Base-by-base conservation (phyloP, 2,888 invertebrate genomes). In the Eurytoma adleriae region DNA sequence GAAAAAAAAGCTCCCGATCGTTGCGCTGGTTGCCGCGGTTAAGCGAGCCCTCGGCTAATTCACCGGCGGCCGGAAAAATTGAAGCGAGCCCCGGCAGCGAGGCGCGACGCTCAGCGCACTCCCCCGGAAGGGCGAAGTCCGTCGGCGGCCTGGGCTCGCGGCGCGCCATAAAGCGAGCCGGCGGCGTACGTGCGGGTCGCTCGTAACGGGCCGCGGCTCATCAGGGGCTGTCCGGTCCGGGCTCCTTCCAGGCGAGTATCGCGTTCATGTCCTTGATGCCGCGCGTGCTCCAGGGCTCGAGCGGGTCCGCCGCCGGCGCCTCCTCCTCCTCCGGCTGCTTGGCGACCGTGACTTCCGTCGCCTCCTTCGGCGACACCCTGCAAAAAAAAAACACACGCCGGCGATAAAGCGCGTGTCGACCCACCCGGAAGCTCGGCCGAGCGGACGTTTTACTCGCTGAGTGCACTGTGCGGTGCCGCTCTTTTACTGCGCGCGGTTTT, bases 241-340 rank as follows among this genome's bases (percentile, higher is more conserved):
- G 91, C 87, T 93, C 93, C 80, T 88, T 88, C 94, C 93, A 94
- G 52, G 94, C 94, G 83, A 95, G 91, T 86, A 95, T 93, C 85
- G 93, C 93, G 90, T 95, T 95, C 92, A 95, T 95, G 89, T 94
- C 94, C 80, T 94, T 92, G 84, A 95, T 93, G 84, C 93, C 93
- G 83, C 93, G 93, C 61, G 94, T 95, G 90, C 95, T 95, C 95
- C 95, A 95, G 0, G 95, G 94, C 86, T 95, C 94, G 81, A 95
- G 89, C 5, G 94, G 94, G 91, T 95, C 94, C 56, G 20, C 12
- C n/a, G 5, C 24, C 2, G 75, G n/a, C 20, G 64, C 13, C 18
- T 13, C 71, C 14, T 59, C 57, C 48, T 50, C 52, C 67, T 52
- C 20, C 40, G 64, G 61, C 27, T 85, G 61, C 27, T 85, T 52